Evolutionary conservation across 2,888 invertebrate species (phyloP), one percentile per base, ranked within the genome.

Genomic region (Rhagium mordax): DNA sequence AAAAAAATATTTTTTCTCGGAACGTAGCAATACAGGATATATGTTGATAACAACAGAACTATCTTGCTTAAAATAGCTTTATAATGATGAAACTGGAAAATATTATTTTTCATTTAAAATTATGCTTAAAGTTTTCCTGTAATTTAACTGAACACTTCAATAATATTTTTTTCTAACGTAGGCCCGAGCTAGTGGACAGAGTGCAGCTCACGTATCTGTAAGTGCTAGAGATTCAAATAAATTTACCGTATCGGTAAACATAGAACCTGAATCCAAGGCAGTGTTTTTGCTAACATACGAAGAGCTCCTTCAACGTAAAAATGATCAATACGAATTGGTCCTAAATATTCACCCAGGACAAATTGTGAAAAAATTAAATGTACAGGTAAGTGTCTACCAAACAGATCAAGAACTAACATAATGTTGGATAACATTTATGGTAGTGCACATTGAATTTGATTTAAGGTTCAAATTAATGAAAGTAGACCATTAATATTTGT

Each of bases 231-330:
- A 94, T 83, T 93, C 94, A 0, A 93, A 93, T 84, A 90, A 91
- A 77, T 94, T 94, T 85, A 90, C 90, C 4, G 92, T 94, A 1
- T 90, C 91, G 0, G 91, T 93, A 47, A 93, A 94, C 83, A 89
- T 94, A 4, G 93, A 92, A 75, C 89, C 93, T 0, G 86, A 89
- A 68, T 89, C 90, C 8, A 91, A 90, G 74, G 93, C 92, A 0
- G 87, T 89, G 0, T 95, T 95, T 86, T 92, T 92, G 81, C 86
- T 94, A 76, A 93, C 91, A 0, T 95, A 95, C 85, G 93, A 94
- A 83, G 93, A 94, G 86, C 82, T 95, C 47, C 85, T 95, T 57
- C 87, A 90, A 18, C 89, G 94, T 3, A 90, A 90, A 71, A 89
- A 92, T 73, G 91, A 92, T 3, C 89, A 90, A 6, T 95, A 94